A percentile compares a stretch with the other conserved stretches of the same genome.
phyloP scores from a whole-genome alignment of 2,113 vertebrate genomes.

The Chlorodrepanis virens region DNA sequence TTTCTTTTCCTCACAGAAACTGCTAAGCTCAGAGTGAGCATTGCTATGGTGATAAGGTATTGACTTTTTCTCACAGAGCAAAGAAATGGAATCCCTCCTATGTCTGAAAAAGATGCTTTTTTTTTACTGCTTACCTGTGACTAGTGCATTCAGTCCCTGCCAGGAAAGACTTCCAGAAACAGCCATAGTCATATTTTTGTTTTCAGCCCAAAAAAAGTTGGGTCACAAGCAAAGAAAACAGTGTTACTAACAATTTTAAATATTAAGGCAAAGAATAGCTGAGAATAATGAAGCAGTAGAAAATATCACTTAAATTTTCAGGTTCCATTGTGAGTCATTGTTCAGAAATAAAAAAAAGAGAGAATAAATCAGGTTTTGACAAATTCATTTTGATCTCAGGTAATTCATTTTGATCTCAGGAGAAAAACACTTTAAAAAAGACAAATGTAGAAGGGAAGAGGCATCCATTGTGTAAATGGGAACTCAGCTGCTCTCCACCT shows the following conservation, averaged over 20 bases:
- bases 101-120: not conserved
- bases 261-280: not conserved
- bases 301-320: not conserved
- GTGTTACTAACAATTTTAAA: not conserved
- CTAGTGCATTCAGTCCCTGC: not conserved
- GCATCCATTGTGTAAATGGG: not conserved
- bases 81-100: not conserved
- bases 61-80: slow-evolving; percentile 3
- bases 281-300: not conserved
- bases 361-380: not conserved
- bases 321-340: not conserved
- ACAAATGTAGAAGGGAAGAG: not conserved
- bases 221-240: not conserved
- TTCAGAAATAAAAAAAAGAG: not conserved
- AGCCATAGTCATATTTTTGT: not conserved
- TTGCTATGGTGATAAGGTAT: slow-evolving; percentile 31
- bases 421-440: not conserved
- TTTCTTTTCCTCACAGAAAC: not conserved
- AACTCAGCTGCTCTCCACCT: not conserved
- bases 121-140: not conserved
- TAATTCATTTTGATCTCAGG: not conserved
- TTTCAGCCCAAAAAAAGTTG: not conserved
- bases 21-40: not conserved
- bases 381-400: not conserved
- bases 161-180: not conserved